Base-by-base conservation (phyloP, 2,113 vertebrate species). In the Microtus ochrogaster region DNA sequence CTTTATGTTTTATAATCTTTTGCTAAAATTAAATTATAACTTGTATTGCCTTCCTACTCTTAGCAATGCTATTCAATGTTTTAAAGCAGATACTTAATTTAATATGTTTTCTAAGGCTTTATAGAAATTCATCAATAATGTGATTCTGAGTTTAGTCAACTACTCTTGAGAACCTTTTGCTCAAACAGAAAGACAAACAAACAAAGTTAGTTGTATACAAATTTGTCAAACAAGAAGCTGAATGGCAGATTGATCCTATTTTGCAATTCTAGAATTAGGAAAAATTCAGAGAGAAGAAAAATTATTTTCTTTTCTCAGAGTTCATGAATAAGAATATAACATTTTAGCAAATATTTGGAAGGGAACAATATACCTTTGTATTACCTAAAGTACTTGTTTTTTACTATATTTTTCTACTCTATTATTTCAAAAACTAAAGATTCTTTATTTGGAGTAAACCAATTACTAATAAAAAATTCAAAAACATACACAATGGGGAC, bases 1-100 rank as follows among this genome's bases (percentile, higher is more conserved):
- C 36, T 74, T 76, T 68, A 82, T 12, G 70, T 19, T 72, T 92
- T 92, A 28, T 94, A 94, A 63, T 77, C 39, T 81, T 7, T 90
- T 61, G 44, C 70, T 90, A 14, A 82, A 16, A 14, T 44, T 47
- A 26, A 92, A 76, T 65, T 1, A 65, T 30, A 44, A 24, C 70
- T 78, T 92, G 92, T 9, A 6, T 5, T 65, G 8, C 39, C 24
- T 82, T 93, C 61, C 65, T 77, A 92, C 10, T 2, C 47, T 61
- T 22, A 70, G 4, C 76, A 79, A 85, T 47, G 41, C 11, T 36
- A 8, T 81, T 74, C 7, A 66, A 49, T 0, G 77, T 28, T 94
- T 83, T 94, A 12, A 93, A 95, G 11, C 10, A 86, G 2, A 2
- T 10, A 65, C 1, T 87, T 14, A 61, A n/a, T 81, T 61, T 74